These are phyloP conservation scores for Scopus umbretta DNA, from an alignment of 2,113 vertebrate genomes.

Conservation along the genomic window DNA sequence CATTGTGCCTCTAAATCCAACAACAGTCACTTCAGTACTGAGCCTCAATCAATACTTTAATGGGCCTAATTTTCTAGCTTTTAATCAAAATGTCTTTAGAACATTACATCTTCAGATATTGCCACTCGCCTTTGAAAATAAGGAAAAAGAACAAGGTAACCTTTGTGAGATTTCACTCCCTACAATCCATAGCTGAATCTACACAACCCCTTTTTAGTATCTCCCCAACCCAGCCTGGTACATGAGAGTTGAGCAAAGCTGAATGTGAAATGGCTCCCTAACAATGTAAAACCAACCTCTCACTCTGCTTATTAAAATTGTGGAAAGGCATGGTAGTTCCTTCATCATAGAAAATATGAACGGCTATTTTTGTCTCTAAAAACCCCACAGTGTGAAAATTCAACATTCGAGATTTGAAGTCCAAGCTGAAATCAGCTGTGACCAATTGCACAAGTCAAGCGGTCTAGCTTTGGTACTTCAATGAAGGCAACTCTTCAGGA, in stretches of 20 bases:
- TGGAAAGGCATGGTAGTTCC: neutral
- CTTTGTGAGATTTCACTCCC: neutral
- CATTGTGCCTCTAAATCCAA: neutral
- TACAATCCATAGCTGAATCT: neutral
- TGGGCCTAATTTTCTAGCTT: slow-evolving; percentile 12
- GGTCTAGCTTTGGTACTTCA: neutral
- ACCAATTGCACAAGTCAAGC: neutral
- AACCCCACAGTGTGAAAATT: fast-evolving
- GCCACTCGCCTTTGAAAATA: neutral
- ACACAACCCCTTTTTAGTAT: neutral
- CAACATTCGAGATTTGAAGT: neutral
- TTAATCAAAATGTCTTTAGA: neutral
- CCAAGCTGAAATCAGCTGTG: neutral
- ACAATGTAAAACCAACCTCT: neutral
- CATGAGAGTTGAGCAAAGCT: neutral
- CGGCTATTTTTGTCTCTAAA: neutral
- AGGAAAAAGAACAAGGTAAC: neutral
- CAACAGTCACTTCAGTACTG: neutral
- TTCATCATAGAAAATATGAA: neutral
- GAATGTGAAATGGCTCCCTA: neutral
- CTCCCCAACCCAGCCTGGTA: neutral
- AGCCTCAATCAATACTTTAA: neutral
- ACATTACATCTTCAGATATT: neutral
- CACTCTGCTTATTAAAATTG: neutral
- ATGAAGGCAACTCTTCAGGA: neutral